Conservation (phyloP, 2,797 vertebrate genomes). For the Spinibarbus caldwelli region DNA sequence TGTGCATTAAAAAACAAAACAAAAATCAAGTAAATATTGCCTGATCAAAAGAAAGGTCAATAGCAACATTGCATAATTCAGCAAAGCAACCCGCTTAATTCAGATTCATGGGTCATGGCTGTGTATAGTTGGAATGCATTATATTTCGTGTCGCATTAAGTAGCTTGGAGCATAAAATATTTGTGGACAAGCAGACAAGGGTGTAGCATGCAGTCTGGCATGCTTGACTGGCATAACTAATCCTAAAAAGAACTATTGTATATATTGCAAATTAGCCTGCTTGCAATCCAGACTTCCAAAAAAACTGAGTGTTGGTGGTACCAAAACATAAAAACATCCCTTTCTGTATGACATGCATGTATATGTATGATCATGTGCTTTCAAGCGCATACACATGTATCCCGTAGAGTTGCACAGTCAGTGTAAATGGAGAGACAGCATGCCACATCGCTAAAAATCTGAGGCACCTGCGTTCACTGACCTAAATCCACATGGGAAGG, state of each 20-base stretch:
- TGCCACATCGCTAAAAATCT: conserved; percentile 9
- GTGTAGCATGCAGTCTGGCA: background rate
- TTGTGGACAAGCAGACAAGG: background rate
- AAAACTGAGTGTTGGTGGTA: background rate
- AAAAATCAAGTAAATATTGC: background rate
- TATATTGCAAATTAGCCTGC: background rate
- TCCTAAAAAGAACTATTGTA: background rate
- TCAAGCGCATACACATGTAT: background rate
- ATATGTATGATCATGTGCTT: background rate
- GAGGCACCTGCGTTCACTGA: conserved; percentile 54
- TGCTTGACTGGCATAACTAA: background rate
- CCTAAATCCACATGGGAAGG: conserved; percentile 54
- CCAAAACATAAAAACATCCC: background rate
- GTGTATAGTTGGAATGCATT: background rate
- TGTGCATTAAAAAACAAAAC: background rate
- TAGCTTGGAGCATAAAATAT: background rate
- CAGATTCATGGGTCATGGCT: background rate
- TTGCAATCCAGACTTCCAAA: background rate
- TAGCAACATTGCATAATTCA: background rate
- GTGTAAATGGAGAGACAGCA: background rate
- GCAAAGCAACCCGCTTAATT: background rate
- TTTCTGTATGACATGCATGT: background rate
- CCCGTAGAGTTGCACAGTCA: background rate
- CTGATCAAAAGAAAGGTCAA: background rate
- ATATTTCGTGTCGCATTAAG: background rate